Conservation (phyloP, 2,113 vertebrate genomes). For the Aplodontia rufa region DNA sequence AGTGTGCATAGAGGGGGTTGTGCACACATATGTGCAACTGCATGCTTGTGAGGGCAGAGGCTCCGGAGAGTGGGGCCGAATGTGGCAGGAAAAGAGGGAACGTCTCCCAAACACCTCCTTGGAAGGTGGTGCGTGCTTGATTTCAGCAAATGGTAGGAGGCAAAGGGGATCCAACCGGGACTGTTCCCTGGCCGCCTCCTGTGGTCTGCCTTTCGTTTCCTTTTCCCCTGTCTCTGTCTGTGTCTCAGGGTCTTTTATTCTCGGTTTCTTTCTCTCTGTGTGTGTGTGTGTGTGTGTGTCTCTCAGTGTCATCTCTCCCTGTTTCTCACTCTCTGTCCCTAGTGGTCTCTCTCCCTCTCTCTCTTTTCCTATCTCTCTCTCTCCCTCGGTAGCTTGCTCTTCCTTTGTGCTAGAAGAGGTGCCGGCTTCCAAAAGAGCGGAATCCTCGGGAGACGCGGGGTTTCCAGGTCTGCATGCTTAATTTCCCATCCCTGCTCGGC, state of each 20-base stretch:
- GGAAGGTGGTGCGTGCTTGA: background rate
- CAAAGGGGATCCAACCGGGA: background rate
- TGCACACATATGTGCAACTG: no score
- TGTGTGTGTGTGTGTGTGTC: background rate
- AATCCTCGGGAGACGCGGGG: constrained; percentile 61
- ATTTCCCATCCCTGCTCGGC: constrained; percentile 78
- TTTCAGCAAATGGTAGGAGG: background rate
- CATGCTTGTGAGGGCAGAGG: rapidly evolving
- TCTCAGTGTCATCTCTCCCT: no score
- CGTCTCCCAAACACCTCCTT: background rate
- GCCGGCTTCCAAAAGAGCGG: constrained; percentile 80
- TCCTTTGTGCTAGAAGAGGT: constrained; percentile 78
- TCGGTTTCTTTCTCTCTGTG: background rate
- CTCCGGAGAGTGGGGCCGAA: background rate
- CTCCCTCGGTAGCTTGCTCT: constrained; percentile 23
- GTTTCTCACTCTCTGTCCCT: background rate
- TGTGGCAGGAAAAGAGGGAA: no score
- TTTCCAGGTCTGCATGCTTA: constrained; percentile 83
- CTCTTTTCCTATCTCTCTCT: constrained; percentile 8
- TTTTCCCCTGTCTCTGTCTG: background rate
- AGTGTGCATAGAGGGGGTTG: no score
- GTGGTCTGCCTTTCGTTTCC: background rate
- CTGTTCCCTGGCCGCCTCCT: background rate
- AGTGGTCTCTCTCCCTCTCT: background rate
- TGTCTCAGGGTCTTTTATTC: background rate